Base-by-base conservation (phyloP, 1,140 invertebrate genomes). In the roundworm (Caenorhabditis elegans) region DNA sequence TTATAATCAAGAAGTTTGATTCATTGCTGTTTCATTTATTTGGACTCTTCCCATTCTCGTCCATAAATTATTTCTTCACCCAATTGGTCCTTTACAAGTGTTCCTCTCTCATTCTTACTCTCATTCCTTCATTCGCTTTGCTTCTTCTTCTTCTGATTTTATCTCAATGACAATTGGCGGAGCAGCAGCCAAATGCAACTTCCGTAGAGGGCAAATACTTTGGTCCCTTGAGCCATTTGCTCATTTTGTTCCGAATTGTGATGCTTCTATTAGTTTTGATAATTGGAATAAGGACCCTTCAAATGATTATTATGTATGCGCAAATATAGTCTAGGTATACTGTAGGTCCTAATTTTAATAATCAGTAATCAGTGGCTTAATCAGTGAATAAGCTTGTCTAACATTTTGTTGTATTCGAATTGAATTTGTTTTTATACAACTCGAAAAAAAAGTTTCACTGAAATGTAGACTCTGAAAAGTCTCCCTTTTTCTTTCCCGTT, bases 81-180 rank as follows among this genome's bases (percentile, higher is more conserved):
- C 60, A 70, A 70, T 70, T 70, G 60, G 31, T 70, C n/a, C 60
- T n/a, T 60, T 70, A 70, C 60, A 70, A 70, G 60, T 70, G 60
- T 53, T 22, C 34, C 60, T 34, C 22, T 39, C 60, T 24, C 24
- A 31, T 31, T 39, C 26, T 70, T 34, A n/a, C n/a, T 39, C 13
- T 26, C 4, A n/a, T 26, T 39, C n/a, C 34, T 28, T 70, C 60
- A 11, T 39, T 22, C 43, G 13, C 60, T 70, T 39, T 15, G 39
- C 19, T 39, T n/a, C 26, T 60, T 60, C 31, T 39, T 70, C 60
- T 31, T 70, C 60, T 70, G 60, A 70, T 70, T 70, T 70, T 70
- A 70, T 70, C 60, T 70, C 60, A 70, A 70, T 70, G 60, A 70
- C 60, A 70, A 70, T 70, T 70, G 60, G 60, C 34, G 26, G 34